These are phyloP conservation scores for Corythoichthys haematopterus DNA, from an alignment of 2,113 vertebrate species.

Conservation along the genomic window DNA sequence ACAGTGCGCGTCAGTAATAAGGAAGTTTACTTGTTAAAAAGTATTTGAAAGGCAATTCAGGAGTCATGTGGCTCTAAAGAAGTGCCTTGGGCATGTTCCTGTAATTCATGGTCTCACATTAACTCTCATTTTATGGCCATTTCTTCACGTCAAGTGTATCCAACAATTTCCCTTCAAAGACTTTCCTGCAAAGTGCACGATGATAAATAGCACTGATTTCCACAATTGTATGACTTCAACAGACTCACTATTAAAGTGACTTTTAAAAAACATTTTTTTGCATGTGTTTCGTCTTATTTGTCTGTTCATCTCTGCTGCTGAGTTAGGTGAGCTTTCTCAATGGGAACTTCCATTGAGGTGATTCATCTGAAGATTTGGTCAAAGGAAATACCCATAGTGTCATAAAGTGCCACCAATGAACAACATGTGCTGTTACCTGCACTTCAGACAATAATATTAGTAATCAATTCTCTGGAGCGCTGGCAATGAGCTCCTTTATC, in stretches of 20 bases:
- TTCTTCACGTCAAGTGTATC: slow-evolving; percentile 19
- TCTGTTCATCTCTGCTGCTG: background rate
- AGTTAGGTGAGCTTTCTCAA: background rate
- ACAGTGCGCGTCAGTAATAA: slow-evolving; percentile 64
- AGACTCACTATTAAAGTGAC: background rate
- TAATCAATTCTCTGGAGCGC: slow-evolving; percentile 61
- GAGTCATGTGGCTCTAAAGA: slow-evolving; percentile 58
- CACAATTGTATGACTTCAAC: slow-evolving; percentile 13
- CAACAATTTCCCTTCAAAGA: slow-evolving; percentile 17
- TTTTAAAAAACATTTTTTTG: background rate
- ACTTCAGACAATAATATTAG: slow-evolving; percentile 66
- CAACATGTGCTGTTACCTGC: slow-evolving; percentile 51
- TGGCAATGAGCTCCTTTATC: slow-evolving; percentile 59
- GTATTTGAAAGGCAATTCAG: slow-evolving; percentile 53
- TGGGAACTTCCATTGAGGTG: slow-evolving; percentile 23
- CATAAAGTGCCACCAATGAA: slow-evolving; percentile 55
- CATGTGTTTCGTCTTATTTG: background rate
- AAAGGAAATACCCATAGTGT: slow-evolving; percentile 37
- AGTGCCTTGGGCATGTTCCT: slow-evolving; percentile 62
- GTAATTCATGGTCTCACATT: slow-evolving; percentile 69
- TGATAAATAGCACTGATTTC: slow-evolving; percentile 17
- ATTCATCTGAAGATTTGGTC: slow-evolving; percentile 27
- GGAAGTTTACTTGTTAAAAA: slow-evolving; percentile 66
- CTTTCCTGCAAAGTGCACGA: slow-evolving; percentile 15
- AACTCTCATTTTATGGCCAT: slow-evolving; percentile 59